Conservation (phyloP, 2,113 vertebrate species). For the Aphyosemion australe region DNA sequence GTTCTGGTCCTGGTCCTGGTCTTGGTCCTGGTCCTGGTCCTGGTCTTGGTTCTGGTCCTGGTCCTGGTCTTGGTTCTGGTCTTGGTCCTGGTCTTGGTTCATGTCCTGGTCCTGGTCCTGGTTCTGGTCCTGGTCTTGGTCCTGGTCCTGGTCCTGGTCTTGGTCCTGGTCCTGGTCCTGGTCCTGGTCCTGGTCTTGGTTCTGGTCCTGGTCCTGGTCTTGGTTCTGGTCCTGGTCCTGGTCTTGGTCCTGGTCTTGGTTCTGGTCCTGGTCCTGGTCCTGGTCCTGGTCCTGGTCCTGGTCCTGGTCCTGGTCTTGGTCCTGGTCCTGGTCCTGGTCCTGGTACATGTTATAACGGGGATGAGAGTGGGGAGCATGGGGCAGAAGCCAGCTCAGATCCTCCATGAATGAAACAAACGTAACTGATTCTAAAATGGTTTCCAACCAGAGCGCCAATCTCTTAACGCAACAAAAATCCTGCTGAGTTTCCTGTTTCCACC, state of each 20-base stretch:
- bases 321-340: conserved; percentile 49
- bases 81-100: too few relatives aligned
- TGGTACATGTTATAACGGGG: conserved; percentile 28
- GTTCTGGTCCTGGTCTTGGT: background rate
- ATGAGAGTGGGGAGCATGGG: conserved; percentile 1
- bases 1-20: conserved; percentile 1
- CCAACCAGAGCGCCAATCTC: background rate
- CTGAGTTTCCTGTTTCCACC: background rate
- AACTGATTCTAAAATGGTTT: conserved; percentile 1
- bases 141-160: conserved; percentile 48
- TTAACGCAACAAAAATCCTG: background rate
- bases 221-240: too few relatives aligned
- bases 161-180: too few relatives aligned
- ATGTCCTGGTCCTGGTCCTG: too few relatives aligned
- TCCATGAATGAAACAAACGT: background rate
- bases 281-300: too few relatives aligned
- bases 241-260: too few relatives aligned
- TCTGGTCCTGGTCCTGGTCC: too few relatives aligned
- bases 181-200: too few relatives aligned
- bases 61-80: background rate
- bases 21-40: too few relatives aligned
- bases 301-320: background rate
- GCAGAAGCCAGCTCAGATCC: background rate
- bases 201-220: too few relatives aligned
- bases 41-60: background rate